These are phyloP conservation scores for Gopherus flavomarginatus DNA, from an alignment of 2,113 vertebrate genomes.

Conservation along the genomic window DNA sequence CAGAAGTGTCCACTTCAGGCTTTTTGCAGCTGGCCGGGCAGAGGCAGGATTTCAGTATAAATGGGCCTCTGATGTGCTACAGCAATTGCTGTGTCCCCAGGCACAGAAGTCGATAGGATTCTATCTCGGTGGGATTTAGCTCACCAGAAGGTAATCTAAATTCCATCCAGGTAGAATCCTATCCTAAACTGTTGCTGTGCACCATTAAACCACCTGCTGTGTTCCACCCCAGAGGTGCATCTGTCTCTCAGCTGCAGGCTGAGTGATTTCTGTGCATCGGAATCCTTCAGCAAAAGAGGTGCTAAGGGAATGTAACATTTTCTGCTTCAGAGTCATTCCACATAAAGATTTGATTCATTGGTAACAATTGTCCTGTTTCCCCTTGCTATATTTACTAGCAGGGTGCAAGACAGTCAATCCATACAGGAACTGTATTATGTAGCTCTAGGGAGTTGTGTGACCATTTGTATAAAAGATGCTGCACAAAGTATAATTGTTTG, in stretches of 20 bases:
- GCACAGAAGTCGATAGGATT: not conserved
- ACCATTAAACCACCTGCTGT: not conserved
- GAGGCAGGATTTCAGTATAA: not conserved
- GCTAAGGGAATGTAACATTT: constrained; percentile 62
- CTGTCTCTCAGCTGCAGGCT: not conserved
- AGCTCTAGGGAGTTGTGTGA: not conserved
- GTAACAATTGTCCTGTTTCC: constrained; percentile 64
- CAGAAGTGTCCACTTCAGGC: not conserved
- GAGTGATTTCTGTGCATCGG: not conserved
- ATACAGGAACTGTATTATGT: constrained; percentile 2
- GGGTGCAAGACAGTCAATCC: constrained; percentile 32
- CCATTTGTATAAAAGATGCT: not conserved
- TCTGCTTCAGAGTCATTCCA: constrained; percentile 53
- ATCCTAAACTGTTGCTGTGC: not conserved
- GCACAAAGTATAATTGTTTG: not conserved
- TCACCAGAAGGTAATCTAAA: not conserved
- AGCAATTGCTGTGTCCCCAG: not conserved
- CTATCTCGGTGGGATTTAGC: not conserved
- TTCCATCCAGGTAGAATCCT: not conserved
- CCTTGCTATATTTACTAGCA: constrained; percentile 9
- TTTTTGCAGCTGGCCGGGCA: not conserved
- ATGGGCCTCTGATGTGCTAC: not conserved
- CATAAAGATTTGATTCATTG: constrained; percentile 38
- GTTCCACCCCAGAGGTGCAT: not conserved
- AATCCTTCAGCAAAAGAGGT: not conserved